Base-by-base conservation (phyloP, 2,888 invertebrate genomes). In the Lepetodrilus schrolli region DNA sequence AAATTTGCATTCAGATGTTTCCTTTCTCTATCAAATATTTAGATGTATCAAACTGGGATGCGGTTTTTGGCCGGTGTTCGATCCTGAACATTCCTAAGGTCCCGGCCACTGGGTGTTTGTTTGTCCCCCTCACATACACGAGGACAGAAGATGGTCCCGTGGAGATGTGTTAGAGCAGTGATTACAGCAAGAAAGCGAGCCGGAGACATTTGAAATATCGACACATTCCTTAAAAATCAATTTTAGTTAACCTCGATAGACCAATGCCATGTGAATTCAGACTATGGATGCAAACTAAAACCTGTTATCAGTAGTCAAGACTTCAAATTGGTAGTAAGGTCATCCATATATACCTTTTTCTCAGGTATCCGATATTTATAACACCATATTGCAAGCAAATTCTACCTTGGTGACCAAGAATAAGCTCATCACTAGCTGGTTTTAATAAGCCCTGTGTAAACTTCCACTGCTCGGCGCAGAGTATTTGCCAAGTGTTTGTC, bases 1-100 rank as follows among this genome's bases (percentile, higher is more conserved):
- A 58, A 58, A 58, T 58, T 58, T 58, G 58, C 58, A 58, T 26
- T 58, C 26, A 58, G 34, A 58, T 58, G 58, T 58, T 58, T 58
- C 34, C 58, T 58, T 30, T 34, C 58, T 30, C 26, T 30, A 30
- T 30, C 58, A 13, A 58, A 58, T 58, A 58, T 58, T 58, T 58
- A 58, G 58, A 17, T 34, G 17, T 30, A 30, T 17, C 21, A 58
- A 17, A 58, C 58, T 30, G n/a, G 13, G 17, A 13, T 23, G n/a
- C 30, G 30, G 34, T 58, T 34, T 34, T 58, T 58, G 58, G 30
- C 58, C 58, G 7, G 2, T n/a, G 34, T 26, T 58, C 58, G 58
- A 58, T 58, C 58, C 17, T 5, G 10, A 17, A 30, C 58, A 58
- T 58, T 58, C 58, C 30, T 58, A n/a, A n/a, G 26, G 8, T 30